A percentile compares a stretch with the other conserved stretches of the same genome.
phyloP scores from a whole-genome alignment of 2,797 vertebrate species.

The Syngnathus acus region DNA sequence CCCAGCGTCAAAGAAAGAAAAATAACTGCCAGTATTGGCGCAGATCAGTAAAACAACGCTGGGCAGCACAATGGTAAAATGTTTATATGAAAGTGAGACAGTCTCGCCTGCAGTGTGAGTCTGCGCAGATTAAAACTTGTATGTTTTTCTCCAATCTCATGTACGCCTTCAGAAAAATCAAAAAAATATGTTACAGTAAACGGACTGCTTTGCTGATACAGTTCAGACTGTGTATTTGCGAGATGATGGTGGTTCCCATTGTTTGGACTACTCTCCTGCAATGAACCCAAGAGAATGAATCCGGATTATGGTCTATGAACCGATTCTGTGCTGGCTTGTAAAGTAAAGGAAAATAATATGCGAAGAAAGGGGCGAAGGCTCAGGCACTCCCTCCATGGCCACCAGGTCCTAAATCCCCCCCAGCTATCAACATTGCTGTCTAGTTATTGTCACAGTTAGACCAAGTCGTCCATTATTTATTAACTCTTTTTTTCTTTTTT shows the following conservation, averaged over 20 bases:
- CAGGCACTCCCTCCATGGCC: neutral
- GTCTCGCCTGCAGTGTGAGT: constrained; percentile 2
- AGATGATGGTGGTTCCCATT: constrained; percentile 23
- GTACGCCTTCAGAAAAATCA: neutral
- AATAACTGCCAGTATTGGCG: constrained; percentile 34
- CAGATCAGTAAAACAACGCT: constrained; percentile 16
- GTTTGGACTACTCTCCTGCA: constrained; percentile 21
- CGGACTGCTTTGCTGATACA: constrained; percentile 20
- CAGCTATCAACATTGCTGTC: neutral
- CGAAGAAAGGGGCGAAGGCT: neutral
- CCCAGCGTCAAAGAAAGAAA: constrained; percentile 39
- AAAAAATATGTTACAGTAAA: constrained; percentile 17
- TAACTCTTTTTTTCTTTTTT: neutral
- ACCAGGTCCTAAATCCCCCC: neutral
- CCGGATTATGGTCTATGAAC: neutral
- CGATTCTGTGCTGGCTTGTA: neutral
- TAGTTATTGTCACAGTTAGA: neutral
- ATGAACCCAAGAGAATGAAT: neutral
- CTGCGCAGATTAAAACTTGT: constrained; percentile 8
- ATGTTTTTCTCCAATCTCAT: constrained; percentile 3
- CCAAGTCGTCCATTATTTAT: neutral
- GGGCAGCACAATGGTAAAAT: constrained; percentile 18
- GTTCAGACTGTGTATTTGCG: constrained; percentile 23
- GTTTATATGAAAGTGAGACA: constrained; percentile 8
- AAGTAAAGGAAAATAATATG: neutral